These are phyloP conservation scores for Pectinophora gossypiella DNA, from an alignment of 1,140 invertebrate species.

Conservation along the genomic window DNA sequence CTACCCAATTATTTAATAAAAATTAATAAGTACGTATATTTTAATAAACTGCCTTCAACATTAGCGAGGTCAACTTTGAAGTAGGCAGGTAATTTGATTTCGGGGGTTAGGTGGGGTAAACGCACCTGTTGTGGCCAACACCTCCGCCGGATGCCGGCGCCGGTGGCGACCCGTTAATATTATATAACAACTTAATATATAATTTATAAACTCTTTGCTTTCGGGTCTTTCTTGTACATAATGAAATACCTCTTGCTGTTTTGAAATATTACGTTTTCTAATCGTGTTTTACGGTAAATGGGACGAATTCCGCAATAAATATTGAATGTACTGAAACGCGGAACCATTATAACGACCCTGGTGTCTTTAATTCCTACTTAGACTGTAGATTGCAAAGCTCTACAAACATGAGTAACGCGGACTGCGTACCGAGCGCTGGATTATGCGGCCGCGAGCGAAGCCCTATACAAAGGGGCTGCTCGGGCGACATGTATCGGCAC, in stretches of 20 bases:
- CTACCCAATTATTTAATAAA: too few relatives aligned
- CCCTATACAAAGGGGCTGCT: slow-evolving; percentile 13
- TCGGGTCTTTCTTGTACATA: too few relatives aligned
- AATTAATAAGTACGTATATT: too few relatives aligned
- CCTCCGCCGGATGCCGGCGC: not conserved
- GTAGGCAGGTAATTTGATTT: too few relatives aligned
- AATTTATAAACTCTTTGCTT: not conserved
- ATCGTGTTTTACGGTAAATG: not conserved
- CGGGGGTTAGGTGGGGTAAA: not conserved
- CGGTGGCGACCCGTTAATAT: not conserved
- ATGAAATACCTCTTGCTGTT: too few relatives aligned
- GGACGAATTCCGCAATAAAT: not conserved
- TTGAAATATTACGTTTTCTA: not conserved
- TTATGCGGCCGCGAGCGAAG: slow-evolving; percentile 15
- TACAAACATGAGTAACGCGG: not conserved
- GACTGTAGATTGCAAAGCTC: not conserved
- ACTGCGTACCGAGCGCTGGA: not conserved
- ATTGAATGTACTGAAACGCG: not conserved
- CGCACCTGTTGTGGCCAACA: not conserved
- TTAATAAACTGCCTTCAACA: too few relatives aligned
- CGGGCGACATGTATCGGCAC: not conserved
- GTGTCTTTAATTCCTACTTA: not conserved
- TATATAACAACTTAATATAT: not conserved
- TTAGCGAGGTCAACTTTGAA: too few relatives aligned
- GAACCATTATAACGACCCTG: not conserved